phyloP scores from a whole-genome alignment of 2,113 vertebrate species.

The Pygoscelis antarcticus region DNA sequence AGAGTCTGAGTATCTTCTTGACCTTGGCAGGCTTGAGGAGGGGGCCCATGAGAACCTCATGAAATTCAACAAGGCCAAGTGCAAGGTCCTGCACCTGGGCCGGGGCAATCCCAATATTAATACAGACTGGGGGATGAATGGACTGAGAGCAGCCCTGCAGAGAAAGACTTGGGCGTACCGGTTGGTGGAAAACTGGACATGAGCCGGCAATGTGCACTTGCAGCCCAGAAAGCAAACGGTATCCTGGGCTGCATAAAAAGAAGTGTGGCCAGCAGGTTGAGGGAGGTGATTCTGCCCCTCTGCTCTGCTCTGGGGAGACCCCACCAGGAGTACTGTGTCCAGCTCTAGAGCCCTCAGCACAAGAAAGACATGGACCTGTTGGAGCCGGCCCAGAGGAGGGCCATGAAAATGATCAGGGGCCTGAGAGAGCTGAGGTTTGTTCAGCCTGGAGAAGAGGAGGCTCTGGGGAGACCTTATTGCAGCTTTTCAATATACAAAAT shows the following conservation, averaged over 20 bases:
- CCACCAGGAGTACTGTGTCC: background rate
- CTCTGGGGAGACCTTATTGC: background rate
- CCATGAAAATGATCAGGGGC: too few relatives aligned
- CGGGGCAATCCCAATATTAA: background rate
- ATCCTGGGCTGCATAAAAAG: background rate
- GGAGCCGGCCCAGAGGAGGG: background rate
- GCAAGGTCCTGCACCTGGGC: background rate
- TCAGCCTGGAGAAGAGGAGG: too few relatives aligned
- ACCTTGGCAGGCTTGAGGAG: background rate
- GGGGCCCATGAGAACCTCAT: background rate
- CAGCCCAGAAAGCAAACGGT: background rate
- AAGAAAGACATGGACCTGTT: background rate
- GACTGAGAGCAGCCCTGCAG: background rate
- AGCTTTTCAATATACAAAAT: background rate
- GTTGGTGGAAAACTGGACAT: background rate
- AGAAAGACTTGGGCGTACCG: background rate
- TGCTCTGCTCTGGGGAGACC: background rate
- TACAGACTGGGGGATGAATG: background rate
- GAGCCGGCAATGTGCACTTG: fast-evolving
- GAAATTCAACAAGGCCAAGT: background rate
- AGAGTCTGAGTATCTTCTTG: background rate
- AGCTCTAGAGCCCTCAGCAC: background rate
- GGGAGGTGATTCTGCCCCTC: background rate
- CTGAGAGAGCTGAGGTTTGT: too few relatives aligned
- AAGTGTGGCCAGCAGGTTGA: background rate